phyloP scores from a whole-genome alignment of 2,113 vertebrate species.

The Globicephala melas region DNA sequence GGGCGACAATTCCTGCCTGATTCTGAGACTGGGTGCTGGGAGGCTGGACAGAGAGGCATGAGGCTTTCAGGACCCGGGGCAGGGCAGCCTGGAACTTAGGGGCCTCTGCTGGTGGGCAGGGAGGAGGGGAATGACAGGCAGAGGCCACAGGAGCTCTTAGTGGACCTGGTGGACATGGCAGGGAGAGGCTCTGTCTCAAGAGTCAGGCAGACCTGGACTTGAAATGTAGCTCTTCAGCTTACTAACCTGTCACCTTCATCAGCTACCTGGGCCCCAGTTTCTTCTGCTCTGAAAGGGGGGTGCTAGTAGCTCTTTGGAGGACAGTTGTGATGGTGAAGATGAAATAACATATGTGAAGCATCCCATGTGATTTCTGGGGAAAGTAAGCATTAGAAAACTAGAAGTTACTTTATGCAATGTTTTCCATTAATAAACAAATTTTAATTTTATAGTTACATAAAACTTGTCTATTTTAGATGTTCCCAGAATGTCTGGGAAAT shows the following conservation, averaged over 20 bases:
- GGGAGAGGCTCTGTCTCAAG: background rate
- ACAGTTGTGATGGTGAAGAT: fast-evolving
- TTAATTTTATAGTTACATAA: background rate
- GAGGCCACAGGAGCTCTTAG: fast-evolving
- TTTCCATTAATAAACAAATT: background rate
- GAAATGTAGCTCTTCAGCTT: background rate
- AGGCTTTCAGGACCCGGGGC: background rate
- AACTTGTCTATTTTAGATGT: background rate
- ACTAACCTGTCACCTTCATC: no score
- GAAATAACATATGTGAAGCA: fast-evolving
- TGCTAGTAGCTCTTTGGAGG: fast-evolving
- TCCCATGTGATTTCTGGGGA: fast-evolving
- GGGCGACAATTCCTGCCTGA: background rate
- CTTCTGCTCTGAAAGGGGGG: fast-evolving
- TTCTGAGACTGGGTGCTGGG: no score
- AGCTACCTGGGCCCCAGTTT: background rate
- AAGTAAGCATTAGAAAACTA: background rate
- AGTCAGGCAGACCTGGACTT: background rate
- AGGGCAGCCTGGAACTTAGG: background rate
- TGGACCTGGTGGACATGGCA: fast-evolving
- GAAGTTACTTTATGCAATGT: background rate
- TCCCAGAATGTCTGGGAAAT: background rate
- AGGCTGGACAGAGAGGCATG: background rate
- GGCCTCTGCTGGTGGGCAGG: fast-evolving
- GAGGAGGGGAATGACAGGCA: background rate